phyloP scores from a whole-genome alignment of 2,113 vertebrate species.

The Falcunculus frontatus region DNA sequence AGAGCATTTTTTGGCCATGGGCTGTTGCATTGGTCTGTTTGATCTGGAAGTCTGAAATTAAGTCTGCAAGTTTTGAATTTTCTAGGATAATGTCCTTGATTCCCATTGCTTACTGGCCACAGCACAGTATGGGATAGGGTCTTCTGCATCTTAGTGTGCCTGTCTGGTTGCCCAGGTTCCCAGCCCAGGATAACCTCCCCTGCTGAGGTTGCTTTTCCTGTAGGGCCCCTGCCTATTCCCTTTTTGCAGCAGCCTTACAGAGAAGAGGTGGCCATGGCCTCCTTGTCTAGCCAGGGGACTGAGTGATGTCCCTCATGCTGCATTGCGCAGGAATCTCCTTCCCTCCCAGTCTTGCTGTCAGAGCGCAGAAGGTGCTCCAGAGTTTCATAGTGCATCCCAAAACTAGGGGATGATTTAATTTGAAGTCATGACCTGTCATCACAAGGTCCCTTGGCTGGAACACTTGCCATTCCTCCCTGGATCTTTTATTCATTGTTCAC shows the following conservation, averaged over 20 bases:
- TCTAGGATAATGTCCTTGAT: not conserved
- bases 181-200: not conserved
- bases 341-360: not conserved
- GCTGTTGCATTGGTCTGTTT: not conserved
- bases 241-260: not conserved
- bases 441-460: not conserved
- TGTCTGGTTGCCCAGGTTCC: not conserved
- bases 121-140: not conserved
- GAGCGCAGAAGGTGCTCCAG: not conserved
- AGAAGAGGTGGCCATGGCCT: accelerated
- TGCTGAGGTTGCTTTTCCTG: not conserved
- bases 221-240: not conserved
- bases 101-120: not conserved
- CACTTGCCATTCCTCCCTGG: not conserved
- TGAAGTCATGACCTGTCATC: not conserved
- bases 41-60: not conserved
- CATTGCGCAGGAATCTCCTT: not conserved
- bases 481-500: not conserved
- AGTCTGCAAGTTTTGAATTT: not conserved
- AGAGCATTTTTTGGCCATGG: not conserved
- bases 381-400: not conserved
- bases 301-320: not conserved
- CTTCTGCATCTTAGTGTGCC: not conserved
- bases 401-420: not conserved
- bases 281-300: not conserved